A percentile compares a stretch with the other conserved stretches of the same genome.
Conservation (phyloP, 2,888 invertebrate species). For the Ichneumoninae sp. region DNA sequence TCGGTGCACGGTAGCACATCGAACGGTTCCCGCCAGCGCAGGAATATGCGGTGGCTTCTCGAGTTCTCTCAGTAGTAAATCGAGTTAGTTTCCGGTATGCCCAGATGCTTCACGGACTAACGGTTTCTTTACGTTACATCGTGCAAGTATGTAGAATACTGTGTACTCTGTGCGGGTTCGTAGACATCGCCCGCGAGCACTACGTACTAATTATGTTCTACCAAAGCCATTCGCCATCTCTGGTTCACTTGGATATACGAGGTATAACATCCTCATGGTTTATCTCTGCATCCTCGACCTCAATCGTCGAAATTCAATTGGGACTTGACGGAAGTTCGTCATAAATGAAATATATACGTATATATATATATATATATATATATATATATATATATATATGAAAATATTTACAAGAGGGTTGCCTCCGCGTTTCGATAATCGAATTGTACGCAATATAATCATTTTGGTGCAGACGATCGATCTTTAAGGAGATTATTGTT, state of each 20-base stretch:
- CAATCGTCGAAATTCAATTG: slow-evolving; percentile 23
- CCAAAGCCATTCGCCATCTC: slow-evolving; percentile 2
- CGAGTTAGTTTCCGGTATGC: slow-evolving; percentile 78
- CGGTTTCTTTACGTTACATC: slow-evolving; percentile 74
- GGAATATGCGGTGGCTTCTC: slow-evolving; percentile 55
- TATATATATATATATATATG: neutral
- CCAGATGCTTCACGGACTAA: slow-evolving; percentile 76
- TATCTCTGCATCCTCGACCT: slow-evolving; percentile 2
- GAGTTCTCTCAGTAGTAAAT: slow-evolving; percentile 71
- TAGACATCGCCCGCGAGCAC: neutral
- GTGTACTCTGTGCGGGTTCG: neutral
- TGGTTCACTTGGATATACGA: slow-evolving; percentile 27
- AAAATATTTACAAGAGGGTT: neutral
- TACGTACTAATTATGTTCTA: slow-evolving; percentile 28
- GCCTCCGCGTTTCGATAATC: neutral
- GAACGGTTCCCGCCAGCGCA: slow-evolving; percentile 48
- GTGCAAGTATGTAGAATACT: slow-evolving; percentile 12
- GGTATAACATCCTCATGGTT: slow-evolving; percentile 15
- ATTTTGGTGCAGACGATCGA: neutral
- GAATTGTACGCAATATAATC: neutral
- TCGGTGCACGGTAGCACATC: slow-evolving; percentile 53
- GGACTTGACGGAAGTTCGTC: neutral
- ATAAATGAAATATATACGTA: neutral
- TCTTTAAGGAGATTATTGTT: neutral
- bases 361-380: neutral